Evolutionary conservation across 2,113 vertebrate genomes (phyloP), one percentile per base, ranked within the genome.

Genomic region (Proterorhinus semilunaris): DNA sequence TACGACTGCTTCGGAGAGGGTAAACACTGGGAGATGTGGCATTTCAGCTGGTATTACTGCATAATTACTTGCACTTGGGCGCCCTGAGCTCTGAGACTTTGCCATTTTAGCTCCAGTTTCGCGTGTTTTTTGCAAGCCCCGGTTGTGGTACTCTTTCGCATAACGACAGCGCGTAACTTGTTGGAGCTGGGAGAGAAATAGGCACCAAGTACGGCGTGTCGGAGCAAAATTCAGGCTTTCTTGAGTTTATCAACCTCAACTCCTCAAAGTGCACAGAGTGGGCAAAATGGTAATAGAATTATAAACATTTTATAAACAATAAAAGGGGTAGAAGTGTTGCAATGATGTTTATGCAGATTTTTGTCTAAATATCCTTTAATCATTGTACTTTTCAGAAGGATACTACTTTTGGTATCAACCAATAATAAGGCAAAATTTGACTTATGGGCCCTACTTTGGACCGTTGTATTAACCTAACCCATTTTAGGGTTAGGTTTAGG

Each of bases 11-110:
- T 16, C 53, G 73, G 65, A 76, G 69, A 69, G 73, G 66, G 69
- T 69, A 80, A 85, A 80, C 74, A 74, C 69, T 16, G 44, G 76
- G 76, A 68, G 79, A 67, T 52, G 78, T 82, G 78, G 84, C 76
- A 80, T 76, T 80, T 84, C 74, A 71, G 74, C 62, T 13, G 1
- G 42, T 72, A 65, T 71, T 69, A 67, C 47, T 47, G 69, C 63
- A 76, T 76, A 83, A 80, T 84, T 84, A 75, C 72, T 71, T 76
- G 61, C 72, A 65, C 69, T 80, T 80, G 53, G 48, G 53, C 0
- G 48, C 55, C 62, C 62, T 67, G 69, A 68, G 77, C 72, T 78
- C 65, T 42, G 49, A 76, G 68, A 8, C 10, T 11, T n/a, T 64
- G 72, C 65, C 75, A 57, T 77, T 86, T 83, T 72, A 75, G 76